Evolutionary conservation across 2,797 vertebrate species (phyloP).

Genomic region (Cheirogaleus major): DNA sequence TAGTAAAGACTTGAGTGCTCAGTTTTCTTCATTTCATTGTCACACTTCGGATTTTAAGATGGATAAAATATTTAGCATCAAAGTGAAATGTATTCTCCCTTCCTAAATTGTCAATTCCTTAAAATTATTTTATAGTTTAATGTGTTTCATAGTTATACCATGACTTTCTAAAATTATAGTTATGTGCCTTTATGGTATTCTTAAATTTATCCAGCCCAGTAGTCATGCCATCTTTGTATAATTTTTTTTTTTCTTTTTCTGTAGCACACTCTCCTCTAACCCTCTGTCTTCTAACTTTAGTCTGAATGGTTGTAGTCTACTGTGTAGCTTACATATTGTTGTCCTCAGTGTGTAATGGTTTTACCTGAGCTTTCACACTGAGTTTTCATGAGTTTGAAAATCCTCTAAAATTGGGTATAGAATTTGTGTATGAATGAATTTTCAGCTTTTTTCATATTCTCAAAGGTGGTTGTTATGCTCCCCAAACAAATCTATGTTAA

Average conservation of each 20-base stretch:
- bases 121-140: constrained; percentile 18
- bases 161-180: constrained; percentile 20
- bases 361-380: neutral
- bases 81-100: neutral
- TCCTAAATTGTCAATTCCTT: neutral
- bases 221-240: neutral
- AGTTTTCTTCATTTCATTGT: neutral
- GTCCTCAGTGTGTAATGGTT: neutral
- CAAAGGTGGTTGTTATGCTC: neutral
- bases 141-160: neutral
- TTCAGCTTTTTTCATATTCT: neutral
- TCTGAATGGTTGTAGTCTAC: neutral
- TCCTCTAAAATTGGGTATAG: neutral
- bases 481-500: neutral
- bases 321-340: neutral
- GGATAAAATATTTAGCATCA: neutral
- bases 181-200: neutral
- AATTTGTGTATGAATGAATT: neutral
- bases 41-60: neutral
- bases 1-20: neutral
- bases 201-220: neutral
- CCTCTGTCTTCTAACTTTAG: neutral
- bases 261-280: neutral
- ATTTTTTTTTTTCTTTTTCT: neutral
- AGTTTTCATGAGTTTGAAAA: constrained; percentile 18